These are phyloP conservation scores for Naja naja DNA, from an alignment of 2,113 vertebrate genomes.

Conservation along the genomic window DNA sequence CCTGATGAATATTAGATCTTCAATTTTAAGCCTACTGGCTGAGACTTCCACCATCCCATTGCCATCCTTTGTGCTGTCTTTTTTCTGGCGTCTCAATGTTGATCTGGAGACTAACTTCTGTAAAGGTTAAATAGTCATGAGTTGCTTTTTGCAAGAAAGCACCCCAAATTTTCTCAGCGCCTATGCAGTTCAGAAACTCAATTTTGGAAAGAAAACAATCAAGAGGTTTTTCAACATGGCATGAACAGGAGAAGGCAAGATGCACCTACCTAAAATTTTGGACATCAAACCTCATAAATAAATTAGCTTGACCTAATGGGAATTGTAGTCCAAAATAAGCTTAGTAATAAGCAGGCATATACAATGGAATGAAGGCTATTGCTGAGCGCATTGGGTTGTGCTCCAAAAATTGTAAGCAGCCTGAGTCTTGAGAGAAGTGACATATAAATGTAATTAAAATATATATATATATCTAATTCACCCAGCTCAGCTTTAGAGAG, in stretches of 20 bases:
- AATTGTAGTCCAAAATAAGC: not conserved
- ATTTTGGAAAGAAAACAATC: not conserved
- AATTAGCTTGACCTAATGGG: not conserved
- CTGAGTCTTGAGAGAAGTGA: too few species aligned
- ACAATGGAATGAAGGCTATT: too few species aligned
- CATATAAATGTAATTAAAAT: too few species aligned
- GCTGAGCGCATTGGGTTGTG: too few species aligned
- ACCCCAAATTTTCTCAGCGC: not conserved
- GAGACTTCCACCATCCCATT: conserved; percentile 47
- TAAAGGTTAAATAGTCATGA: not conserved
- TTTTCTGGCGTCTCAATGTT: conserved; percentile 67
- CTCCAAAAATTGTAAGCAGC: too few species aligned
- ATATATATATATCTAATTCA: not conserved
- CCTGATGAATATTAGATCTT: conserved; percentile 89
- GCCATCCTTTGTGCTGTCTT: conserved; percentile 55
- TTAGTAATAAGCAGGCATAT: too few species aligned
- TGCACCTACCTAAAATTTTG: not conserved
- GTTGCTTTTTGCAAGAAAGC: not conserved
- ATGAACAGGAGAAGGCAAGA: not conserved
- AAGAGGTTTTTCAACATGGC: not conserved
- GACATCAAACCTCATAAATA: not conserved
- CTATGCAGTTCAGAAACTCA: not conserved
- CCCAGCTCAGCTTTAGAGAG: not conserved
- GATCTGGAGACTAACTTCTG: conserved; percentile 71
- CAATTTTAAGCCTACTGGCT: conserved; percentile 76